Percentiles rank a stretch among this genome's conserved stretches.
Evolutionary conservation across 2,113 vertebrate species (phyloP).

Genomic region (Colistium nudipinnis): DNA sequence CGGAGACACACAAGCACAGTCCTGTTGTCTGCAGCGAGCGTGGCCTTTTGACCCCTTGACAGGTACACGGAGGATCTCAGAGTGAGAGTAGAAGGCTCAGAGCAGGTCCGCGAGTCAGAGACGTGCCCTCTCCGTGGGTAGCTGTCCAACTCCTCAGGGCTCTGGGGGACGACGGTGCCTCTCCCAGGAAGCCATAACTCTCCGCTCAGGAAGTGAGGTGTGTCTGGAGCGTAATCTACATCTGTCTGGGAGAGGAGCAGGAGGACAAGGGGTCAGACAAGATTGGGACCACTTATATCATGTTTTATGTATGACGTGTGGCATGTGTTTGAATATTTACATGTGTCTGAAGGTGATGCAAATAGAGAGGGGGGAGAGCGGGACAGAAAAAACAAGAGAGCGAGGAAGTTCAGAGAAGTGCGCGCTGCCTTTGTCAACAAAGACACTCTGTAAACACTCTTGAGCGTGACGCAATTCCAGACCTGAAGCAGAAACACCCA

Average conservation of each 20-base stretch:
- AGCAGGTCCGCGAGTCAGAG: slow-evolving; percentile 78
- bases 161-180: slow-evolving; percentile 70
- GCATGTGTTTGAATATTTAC: slow-evolving; percentile 78
- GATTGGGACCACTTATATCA: slow-evolving; percentile 76
- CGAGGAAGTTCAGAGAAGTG: slow-evolving; percentile 63
- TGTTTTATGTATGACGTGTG: slow-evolving; percentile 81
- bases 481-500: slow-evolving; percentile 45
- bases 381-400: too few relatives aligned
- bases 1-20: slow-evolving; percentile 55
- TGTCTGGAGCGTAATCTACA: slow-evolving; percentile 76
- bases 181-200: slow-evolving; percentile 80
- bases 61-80: slow-evolving; percentile 78
- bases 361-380: slow-evolving; percentile 52
- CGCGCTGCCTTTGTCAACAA: slow-evolving; percentile 65
- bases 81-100: slow-evolving; percentile 73
- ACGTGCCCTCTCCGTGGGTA: slow-evolving; percentile 78
- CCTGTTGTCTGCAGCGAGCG: slow-evolving; percentile 65
- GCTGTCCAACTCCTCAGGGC: slow-evolving; percentile 76
- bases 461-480: slow-evolving; percentile 61
- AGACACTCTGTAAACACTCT: slow-evolving; percentile 57
- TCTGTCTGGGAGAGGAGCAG: slow-evolving; percentile 74
- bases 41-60: slow-evolving; percentile 80
- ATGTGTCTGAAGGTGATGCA: slow-evolving; percentile 78
- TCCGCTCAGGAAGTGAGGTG: slow-evolving; percentile 81
- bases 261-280: slow-evolving; percentile 78